Conservation (phyloP, 2,797 vertebrate genomes). For the Morelia viridis region DNA sequence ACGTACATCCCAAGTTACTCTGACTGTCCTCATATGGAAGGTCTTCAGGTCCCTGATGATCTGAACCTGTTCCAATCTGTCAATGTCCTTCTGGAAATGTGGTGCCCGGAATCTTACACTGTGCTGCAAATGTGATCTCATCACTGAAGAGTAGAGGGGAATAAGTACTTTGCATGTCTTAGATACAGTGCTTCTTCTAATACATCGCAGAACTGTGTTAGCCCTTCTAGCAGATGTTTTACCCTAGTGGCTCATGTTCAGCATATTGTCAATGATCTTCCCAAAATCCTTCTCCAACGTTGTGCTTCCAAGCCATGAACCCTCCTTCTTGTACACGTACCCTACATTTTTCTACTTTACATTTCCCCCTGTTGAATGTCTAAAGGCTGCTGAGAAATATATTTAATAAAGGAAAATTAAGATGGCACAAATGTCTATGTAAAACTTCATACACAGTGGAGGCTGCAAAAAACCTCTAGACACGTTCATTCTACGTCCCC, state of each 20-base stretch:
- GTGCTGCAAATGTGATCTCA: too few species aligned
- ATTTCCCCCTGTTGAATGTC: not conserved
- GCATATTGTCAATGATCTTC: not conserved
- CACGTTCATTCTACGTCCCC: slow-evolving; percentile 3
- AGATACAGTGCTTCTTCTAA: too few species aligned
- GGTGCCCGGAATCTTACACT: too few species aligned
- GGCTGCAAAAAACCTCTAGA: slow-evolving; percentile 45
- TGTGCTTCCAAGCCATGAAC: not conserved
- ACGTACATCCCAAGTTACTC: too few species aligned
- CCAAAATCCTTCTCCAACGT: not conserved
- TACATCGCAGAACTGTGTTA: not conserved
- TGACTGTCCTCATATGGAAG: too few species aligned
- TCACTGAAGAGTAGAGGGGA: too few species aligned
- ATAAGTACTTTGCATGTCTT: too few species aligned
- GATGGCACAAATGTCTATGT: not conserved
- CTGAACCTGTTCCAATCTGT: too few species aligned
- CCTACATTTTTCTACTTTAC: not conserved
- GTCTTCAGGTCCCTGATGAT: too few species aligned
- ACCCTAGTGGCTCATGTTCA: not conserved
- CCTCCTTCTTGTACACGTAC: not conserved
- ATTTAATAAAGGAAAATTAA: not conserved
- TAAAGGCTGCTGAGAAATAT: not conserved
- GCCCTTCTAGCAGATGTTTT: not conserved
- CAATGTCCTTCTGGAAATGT: too few species aligned
- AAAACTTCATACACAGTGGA: slow-evolving; percentile 10